Conservation (phyloP, 2,113 vertebrate genomes). For the Apteryx owenii region DNA sequence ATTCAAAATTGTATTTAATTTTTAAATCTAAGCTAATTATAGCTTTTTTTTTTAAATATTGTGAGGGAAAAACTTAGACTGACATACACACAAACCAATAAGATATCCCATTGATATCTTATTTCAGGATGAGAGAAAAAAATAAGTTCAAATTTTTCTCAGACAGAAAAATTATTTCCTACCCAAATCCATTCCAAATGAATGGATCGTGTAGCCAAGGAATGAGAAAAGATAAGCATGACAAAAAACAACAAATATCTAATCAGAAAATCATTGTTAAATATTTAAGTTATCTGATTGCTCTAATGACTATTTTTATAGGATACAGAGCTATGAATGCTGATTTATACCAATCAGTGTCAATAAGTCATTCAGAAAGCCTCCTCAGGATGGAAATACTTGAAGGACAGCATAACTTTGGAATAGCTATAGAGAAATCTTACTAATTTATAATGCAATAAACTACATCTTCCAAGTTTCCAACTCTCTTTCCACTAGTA, state of each 20-base stretch:
- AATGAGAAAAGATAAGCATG: not conserved
- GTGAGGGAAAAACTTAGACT: not conserved
- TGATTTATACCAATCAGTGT: not conserved
- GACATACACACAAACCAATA: not conserved
- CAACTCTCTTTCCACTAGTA: not conserved
- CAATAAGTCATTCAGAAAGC: not conserved
- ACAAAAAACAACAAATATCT: not conserved
- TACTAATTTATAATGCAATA: not conserved
- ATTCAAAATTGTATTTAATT: not conserved
- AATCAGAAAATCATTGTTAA: not conserved
- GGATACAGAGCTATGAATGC: not conserved
- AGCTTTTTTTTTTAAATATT: not conserved
- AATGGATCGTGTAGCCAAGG: not conserved
- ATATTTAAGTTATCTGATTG: not conserved
- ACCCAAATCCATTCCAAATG: not conserved
- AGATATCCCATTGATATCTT: not conserved
- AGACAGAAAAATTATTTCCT: not conserved
- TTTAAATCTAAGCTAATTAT: not conserved
- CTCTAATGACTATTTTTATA: not conserved
- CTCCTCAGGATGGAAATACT: not conserved
- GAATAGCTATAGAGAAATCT: not conserved
- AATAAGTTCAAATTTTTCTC: not conserved
- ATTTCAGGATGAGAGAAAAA: not conserved
- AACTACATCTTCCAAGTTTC: accelerated
- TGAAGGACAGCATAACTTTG: not conserved